Evolutionary conservation across 2,888 invertebrate species (phyloP).

Genomic region (Eristalis tenax): DNA sequence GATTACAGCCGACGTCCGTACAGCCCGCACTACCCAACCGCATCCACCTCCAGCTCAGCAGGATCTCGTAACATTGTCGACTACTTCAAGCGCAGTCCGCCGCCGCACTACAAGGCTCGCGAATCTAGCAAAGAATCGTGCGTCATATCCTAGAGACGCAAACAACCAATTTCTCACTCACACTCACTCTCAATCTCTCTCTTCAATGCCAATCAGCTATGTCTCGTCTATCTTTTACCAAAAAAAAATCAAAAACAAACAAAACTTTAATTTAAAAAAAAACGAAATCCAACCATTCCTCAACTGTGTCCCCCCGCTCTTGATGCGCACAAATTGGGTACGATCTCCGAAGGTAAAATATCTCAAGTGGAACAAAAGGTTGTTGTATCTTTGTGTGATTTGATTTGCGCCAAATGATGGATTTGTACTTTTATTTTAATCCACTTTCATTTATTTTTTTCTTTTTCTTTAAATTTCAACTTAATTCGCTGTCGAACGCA

Average conservation of each 20-base stretch:
- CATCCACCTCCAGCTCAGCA: slow-evolving; percentile 38
- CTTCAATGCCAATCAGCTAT: slow-evolving; percentile 30
- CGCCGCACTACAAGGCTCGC: slow-evolving; percentile 75
- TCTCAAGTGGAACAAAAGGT: slow-evolving; percentile 32
- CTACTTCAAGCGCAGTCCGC: slow-evolving; percentile 77
- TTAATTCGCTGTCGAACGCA: slow-evolving; percentile 45
- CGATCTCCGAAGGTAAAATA: slow-evolving; percentile 81
- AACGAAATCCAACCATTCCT: slow-evolving; percentile 44
- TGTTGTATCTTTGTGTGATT: slow-evolving; percentile 65
- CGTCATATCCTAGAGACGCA: slow-evolving; percentile 77
- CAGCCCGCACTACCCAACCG: slow-evolving; percentile 40
- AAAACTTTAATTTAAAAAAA: slow-evolving; percentile 63
- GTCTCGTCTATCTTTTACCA: slow-evolving; percentile 57
- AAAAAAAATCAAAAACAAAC: slow-evolving; percentile 51
- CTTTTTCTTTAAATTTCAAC: slow-evolving; percentile 8
- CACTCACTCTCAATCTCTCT: slow-evolving; percentile 8
- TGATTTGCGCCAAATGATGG: slow-evolving; percentile 55
- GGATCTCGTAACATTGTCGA: slow-evolving; percentile 75
- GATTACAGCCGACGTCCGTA: slow-evolving; percentile 55
- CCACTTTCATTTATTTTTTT: slow-evolving; percentile 18
- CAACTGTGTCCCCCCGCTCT: slow-evolving; percentile 56
- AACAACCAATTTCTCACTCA: slow-evolving; percentile 1
- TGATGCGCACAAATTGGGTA: slow-evolving; percentile 77
- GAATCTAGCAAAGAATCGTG: slow-evolving; percentile 79
- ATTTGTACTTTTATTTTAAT: slow-evolving; percentile 7